A percentile compares a stretch with the other conserved stretches of the same genome.
Evolutionary conservation across 2,888 invertebrate species (phyloP).

Genomic region (Erannis defoliaria): DNA sequence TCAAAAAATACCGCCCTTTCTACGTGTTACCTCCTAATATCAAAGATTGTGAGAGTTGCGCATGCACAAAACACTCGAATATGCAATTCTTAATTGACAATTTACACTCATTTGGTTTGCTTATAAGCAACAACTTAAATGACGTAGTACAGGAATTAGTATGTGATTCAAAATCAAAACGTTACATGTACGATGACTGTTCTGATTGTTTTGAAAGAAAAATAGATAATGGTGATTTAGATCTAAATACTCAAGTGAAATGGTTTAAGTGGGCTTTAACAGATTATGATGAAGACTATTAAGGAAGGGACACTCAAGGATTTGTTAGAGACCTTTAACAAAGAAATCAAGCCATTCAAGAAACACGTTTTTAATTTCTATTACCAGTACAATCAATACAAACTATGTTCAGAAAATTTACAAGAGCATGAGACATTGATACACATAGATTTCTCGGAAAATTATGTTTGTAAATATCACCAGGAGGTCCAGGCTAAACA

Average conservation of each 20-base stretch:
- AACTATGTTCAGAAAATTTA: no score
- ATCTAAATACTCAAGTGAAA: constrained; percentile 19
- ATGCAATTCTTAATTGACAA: constrained; percentile 35
- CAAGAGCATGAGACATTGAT: no score
- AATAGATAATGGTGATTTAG: constrained; percentile 20
- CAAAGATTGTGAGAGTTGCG: constrained; percentile 37
- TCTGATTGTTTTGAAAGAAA: constrained; percentile 26
- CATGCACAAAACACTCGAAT: constrained; percentile 38
- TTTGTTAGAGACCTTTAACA: no score
- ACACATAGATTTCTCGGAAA: no score
- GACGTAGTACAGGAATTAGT: constrained; percentile 28
- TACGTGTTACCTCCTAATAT: constrained; percentile 39
- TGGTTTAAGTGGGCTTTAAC: constrained; percentile 33
- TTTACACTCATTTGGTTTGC: constrained; percentile 28
- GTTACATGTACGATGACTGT: constrained; percentile 37
- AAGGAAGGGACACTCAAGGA: constrained; percentile 9
- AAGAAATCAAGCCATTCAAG: no score
- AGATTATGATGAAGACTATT: constrained; percentile 31
- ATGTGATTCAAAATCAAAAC: constrained; percentile 15
- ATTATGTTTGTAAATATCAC: no score
- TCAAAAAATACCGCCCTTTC: constrained; percentile 41
- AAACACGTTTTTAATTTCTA: no score
- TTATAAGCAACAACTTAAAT: constrained; percentile 30
- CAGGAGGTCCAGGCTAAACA: no score
- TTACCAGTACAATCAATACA: no score